Conservation (phyloP, 2,888 invertebrate genomes). For the Nematopogon swammerdamellus region DNA sequence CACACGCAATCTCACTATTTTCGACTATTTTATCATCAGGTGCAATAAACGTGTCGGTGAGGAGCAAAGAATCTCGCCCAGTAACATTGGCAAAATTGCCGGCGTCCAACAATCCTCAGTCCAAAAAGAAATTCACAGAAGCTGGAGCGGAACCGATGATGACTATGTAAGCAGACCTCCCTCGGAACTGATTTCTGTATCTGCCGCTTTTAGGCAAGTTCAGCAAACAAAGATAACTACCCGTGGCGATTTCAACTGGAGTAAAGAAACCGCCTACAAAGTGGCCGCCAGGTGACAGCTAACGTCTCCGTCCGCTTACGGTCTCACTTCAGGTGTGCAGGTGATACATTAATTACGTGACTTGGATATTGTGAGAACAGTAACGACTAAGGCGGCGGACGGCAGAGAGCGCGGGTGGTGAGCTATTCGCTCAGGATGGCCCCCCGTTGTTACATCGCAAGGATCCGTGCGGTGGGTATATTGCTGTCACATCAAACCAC, state of each 20-base stretch:
- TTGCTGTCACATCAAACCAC: conserved; percentile 37
- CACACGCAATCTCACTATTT: too few relatives aligned
- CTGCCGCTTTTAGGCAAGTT: too few relatives aligned
- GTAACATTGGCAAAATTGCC: too few relatives aligned
- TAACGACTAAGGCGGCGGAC: conserved; percentile 15
- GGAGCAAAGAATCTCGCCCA: too few relatives aligned
- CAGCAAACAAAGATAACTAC: too few relatives aligned
- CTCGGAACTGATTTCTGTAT: not conserved
- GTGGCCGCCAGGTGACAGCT: not conserved
- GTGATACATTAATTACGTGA: conserved; percentile 50
- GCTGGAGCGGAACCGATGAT: not conserved
- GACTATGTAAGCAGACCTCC: not conserved
- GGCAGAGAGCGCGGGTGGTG: conserved; percentile 22
- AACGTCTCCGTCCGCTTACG: too few relatives aligned
- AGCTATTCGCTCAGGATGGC: conserved; percentile 23
- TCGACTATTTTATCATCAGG: too few relatives aligned
- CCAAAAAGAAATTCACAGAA: not conserved
- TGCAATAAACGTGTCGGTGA: too few relatives aligned
- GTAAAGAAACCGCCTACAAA: not conserved
- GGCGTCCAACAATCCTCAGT: not conserved
- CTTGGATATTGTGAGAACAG: conserved; percentile 34
- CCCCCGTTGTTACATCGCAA: conserved; percentile 25
- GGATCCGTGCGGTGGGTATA: conserved; percentile 24
- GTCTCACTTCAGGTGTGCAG: not conserved
- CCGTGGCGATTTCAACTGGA: not conserved